Evolutionary conservation across 1,140 invertebrate genomes (phyloP), one percentile per base, ranked within the genome.

Genomic region (Bombus waltoni): DNA sequence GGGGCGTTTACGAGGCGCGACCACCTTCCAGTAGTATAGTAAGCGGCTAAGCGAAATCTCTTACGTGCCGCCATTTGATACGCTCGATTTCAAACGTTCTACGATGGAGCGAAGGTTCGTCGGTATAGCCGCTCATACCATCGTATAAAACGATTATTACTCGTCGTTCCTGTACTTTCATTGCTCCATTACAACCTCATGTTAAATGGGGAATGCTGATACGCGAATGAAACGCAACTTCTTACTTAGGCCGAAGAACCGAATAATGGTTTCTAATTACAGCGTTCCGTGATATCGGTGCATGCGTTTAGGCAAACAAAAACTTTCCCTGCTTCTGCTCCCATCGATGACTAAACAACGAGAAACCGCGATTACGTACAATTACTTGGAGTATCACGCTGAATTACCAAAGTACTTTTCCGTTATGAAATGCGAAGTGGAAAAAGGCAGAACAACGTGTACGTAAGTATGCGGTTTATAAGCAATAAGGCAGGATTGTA

Each of bases 11-110:
- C 53, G 76, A 77, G 81, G 44, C 73, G 73, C 73, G 35, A 85
- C 66, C 83, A 72, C 57, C 66, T 72, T 47, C 25, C 53, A 38
- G 38, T 40, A 62, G 47, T 47, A 59, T 72, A 32, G 44, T 22
- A 77, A 77, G 42, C 73, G 28, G 62, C 81, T 42, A n/a, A 85
- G 75, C 83, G 66, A 89, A 89, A 89, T 89, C 79, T 88, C 84
- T 89, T 86, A 86, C 77, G 57, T 35, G 78, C 83, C 74, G 78
- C 82, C 74, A 88, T 88, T 88, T 87, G 87, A 88, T 76, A 89
- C 88, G 88, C 87, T 89, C 78, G 87, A 89, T 73, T 89, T 89
- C 68, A 81, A 85, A 77, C 73, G 71, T 77, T 83, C 62, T n/a
- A 53, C 40, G 42, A 65, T 73, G 79, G 70, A 74, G 62, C 80